These are phyloP conservation scores for Spilogale gracilis DNA, from an alignment of 2,113 vertebrate species.

Conservation along the genomic window DNA sequence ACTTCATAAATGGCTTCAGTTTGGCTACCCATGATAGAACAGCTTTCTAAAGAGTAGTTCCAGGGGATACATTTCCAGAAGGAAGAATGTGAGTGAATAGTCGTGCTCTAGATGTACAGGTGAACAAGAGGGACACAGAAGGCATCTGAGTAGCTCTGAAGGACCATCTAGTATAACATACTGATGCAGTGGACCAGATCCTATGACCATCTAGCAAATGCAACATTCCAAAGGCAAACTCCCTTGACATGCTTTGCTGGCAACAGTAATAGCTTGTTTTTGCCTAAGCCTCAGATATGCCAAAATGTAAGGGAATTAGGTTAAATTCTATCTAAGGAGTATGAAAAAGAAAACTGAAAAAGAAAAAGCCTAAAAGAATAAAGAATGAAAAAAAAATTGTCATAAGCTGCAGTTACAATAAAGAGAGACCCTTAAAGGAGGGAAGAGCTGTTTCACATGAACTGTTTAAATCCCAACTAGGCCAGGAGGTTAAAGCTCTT, in stretches of 20 bases:
- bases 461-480: background rate
- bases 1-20: slow-evolving; percentile 29
- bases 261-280: background rate
- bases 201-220: background rate
- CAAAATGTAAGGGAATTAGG: background rate
- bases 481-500: background rate
- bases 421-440: background rate
- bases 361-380: slow-evolving; percentile 2
- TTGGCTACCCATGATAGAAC: background rate
- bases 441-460: background rate
- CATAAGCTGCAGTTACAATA: background rate
- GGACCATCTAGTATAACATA: background rate
- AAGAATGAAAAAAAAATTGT: background rate
- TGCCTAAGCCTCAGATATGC: background rate
- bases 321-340: background rate
- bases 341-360: slow-evolving; percentile 1
- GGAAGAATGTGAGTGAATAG: background rate
- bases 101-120: background rate
- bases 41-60: background rate
- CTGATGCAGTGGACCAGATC: too few species aligned
- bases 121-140: background rate
- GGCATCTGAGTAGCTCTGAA: background rate
- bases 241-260: background rate
- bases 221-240: background rate
- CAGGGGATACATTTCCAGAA: background rate